phyloP scores from a whole-genome alignment of 2,797 vertebrate species.

The Bucorvus abyssinicus region DNA sequence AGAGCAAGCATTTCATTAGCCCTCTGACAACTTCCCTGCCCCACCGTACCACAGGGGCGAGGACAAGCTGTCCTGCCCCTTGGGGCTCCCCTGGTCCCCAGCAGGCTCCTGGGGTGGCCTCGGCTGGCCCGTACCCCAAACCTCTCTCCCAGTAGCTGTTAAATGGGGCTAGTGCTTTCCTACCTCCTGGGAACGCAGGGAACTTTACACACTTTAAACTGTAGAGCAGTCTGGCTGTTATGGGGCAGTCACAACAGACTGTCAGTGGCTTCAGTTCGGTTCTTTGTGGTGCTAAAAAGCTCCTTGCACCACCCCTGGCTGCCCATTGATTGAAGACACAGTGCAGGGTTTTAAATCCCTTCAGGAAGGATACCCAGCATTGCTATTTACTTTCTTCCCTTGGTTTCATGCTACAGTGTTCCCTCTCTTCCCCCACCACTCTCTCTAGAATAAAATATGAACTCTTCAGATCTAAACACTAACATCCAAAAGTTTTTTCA shows the following conservation, averaged over 20 bases:
- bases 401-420: not conserved
- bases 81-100: not conserved
- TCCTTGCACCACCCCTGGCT: not conserved
- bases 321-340: not conserved
- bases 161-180: not conserved
- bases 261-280: not conserved
- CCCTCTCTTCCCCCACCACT: not conserved
- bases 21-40: not conserved
- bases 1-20: not conserved
- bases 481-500: not conserved
- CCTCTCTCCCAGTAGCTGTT: not conserved
- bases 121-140: not conserved
- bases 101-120: not conserved
- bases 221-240: not conserved
- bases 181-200: not conserved
- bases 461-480: not conserved
- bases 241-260: no score
- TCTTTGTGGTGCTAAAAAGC: not conserved
- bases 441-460: not conserved
- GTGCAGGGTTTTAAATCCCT: not conserved
- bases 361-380: not conserved
- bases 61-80: not conserved
- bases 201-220: accelerated
- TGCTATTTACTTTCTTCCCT: not conserved
- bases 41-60: not conserved